These are phyloP conservation scores for Ctenopoma kingsleyae DNA, from an alignment of 2,797 vertebrate species.

Conservation along the genomic window DNA sequence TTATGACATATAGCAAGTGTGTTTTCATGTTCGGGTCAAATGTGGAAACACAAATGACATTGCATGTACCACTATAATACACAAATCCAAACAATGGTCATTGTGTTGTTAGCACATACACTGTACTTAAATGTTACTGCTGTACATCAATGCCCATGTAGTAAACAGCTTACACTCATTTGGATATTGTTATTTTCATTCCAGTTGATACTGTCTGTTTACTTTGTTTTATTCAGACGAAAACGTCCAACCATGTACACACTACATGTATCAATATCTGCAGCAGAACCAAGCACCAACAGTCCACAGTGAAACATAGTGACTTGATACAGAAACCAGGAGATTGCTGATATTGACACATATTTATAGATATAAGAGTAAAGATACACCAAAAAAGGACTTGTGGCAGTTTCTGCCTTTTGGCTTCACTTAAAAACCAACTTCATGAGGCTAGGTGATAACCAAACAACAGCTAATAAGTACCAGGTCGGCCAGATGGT, in stretches of 20 bases:
- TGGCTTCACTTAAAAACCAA: too few relatives aligned
- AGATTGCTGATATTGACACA: neutral
- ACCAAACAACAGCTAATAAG: too few relatives aligned
- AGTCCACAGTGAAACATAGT: neutral
- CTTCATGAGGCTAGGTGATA: too few relatives aligned
- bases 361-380: too few relatives aligned
- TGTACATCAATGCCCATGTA: slow-evolving; percentile 36
- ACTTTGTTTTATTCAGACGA: neutral
- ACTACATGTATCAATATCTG: neutral
- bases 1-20: neutral
- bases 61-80: neutral
- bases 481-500: too few relatives aligned
- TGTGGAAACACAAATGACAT: neutral
- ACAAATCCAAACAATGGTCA: slow-evolving; percentile 1
- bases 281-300: slow-evolving; percentile 4
- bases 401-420: too few relatives aligned
- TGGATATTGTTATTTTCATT: slow-evolving; percentile 1
- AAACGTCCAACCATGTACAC: slow-evolving; percentile 1
- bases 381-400: too few relatives aligned
- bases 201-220: neutral
- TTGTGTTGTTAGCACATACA: neutral
- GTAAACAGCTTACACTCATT: slow-evolving; percentile 26
- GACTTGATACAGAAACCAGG: neutral
- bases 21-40: neutral
- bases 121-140: slow-evolving; percentile 17